Percentiles rank a stretch among this genome's conserved stretches.
phyloP scores from a whole-genome alignment of 2,888 invertebrate genomes.

The Muschampia plurimacula region DNA sequence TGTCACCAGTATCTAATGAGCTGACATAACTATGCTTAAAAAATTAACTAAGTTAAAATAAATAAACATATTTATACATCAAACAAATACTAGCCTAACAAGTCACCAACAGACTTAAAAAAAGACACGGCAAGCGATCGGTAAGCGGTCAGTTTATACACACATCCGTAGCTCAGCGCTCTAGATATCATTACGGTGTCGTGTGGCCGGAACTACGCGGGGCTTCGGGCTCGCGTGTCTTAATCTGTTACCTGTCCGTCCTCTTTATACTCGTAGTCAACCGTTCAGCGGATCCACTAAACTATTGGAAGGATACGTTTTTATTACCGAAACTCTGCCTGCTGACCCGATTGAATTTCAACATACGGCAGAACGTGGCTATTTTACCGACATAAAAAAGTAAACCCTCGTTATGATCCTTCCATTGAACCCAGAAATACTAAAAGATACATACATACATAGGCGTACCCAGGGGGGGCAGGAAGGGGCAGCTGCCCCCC shows the following conservation, averaged over 20 bases:
- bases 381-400: not conserved
- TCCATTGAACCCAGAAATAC: too few relatives aligned
- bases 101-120: too few relatives aligned
- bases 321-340: slow-evolving; percentile 22
- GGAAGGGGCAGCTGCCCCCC: too few relatives aligned
- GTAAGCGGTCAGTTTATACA: slow-evolving; percentile 9
- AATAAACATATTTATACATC: too few relatives aligned
- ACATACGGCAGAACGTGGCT: not conserved
- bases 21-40: too few relatives aligned
- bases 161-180: slow-evolving; percentile 34
- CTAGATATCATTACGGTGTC: slow-evolving; percentile 56
- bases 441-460: too few relatives aligned
- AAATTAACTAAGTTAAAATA: too few relatives aligned
- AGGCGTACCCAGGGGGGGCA: too few relatives aligned
- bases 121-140: not conserved
- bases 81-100: too few relatives aligned
- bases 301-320: slow-evolving; percentile 27
- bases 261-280: slow-evolving; percentile 40
- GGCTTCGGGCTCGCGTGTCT: slow-evolving; percentile 75
- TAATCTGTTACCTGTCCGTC: slow-evolving; percentile 60
- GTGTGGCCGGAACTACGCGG: slow-evolving; percentile 70
- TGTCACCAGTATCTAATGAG: too few relatives aligned
- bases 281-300: slow-evolving; percentile 38
- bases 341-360: slow-evolving; percentile 19
- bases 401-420: too few relatives aligned